These are phyloP conservation scores for Drosophila rubida DNA, from an alignment of 2,888 invertebrate species.

Conservation along the genomic window DNA sequence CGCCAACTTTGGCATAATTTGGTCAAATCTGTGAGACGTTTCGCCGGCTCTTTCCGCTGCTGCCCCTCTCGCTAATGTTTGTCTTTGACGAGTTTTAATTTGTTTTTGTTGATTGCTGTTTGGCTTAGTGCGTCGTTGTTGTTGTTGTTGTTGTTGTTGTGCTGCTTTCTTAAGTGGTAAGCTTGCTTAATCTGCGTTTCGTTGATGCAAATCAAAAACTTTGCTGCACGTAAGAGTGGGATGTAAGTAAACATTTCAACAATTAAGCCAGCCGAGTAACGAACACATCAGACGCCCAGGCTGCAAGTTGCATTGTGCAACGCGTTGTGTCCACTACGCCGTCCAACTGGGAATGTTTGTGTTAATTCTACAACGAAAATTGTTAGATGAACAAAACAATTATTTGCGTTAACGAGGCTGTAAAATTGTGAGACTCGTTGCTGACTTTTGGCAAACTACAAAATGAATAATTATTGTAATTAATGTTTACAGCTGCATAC, in stretches of 20 bases:
- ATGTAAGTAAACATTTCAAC: constrained; percentile 24
- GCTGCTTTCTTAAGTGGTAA: constrained; percentile 17
- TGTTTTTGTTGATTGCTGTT: constrained; percentile 53
- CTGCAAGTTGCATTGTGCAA: constrained; percentile 15
- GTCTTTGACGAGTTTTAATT: constrained; percentile 47
- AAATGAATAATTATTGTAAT: too few relatives aligned
- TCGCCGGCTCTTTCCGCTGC: constrained; percentile 8
- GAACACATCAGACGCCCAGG: neutral
- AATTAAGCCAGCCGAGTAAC: constrained; percentile 13
- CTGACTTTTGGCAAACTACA: too few relatives aligned
- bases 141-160: constrained; percentile 15
- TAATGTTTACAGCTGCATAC: too few relatives aligned
- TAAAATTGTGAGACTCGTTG: too few relatives aligned
- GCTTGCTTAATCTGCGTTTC: constrained; percentile 38
- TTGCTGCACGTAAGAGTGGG: constrained; percentile 16
- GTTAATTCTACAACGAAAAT: neutral
- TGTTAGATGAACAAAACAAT: too few relatives aligned
- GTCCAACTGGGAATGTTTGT: too few relatives aligned
- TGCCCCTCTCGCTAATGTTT: constrained; percentile 39
- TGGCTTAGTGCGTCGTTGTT: constrained; percentile 26
- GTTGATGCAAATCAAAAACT: constrained; percentile 30
- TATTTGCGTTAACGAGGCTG: too few relatives aligned
- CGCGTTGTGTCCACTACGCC: neutral
- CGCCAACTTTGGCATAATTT: constrained; percentile 68
- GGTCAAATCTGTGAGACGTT: constrained; percentile 46